Evolutionary conservation across 2,888 invertebrate genomes (phyloP).

Genomic region (Campoletis raptor): DNA sequence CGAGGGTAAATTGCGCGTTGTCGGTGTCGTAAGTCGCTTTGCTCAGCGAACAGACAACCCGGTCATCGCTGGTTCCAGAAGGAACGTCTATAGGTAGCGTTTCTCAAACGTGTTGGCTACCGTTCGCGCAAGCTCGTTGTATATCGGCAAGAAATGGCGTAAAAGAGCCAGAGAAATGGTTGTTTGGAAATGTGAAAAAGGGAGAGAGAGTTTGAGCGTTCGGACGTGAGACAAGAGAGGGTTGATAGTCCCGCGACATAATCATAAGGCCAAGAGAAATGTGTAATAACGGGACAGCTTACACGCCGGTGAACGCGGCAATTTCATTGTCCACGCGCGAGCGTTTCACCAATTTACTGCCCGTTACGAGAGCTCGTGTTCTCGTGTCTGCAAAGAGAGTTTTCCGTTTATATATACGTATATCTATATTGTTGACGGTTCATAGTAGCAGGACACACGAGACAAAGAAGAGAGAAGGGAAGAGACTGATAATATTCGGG

Average conservation of each 20-base stretch:
- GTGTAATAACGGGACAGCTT: slow-evolving; percentile 80
- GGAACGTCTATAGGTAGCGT: slow-evolving; percentile 7
- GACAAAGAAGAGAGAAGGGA: slow-evolving; percentile 44
- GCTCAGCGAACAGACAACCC: slow-evolving; percentile 36
- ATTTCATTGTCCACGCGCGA: slow-evolving; percentile 80
- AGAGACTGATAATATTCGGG: slow-evolving; percentile 60
- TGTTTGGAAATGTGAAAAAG: slow-evolving; percentile 26
- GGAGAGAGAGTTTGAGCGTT: slow-evolving; percentile 25
- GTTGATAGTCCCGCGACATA: slow-evolving; percentile 72
- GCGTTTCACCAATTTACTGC: slow-evolving; percentile 81
- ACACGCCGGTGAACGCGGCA: slow-evolving; percentile 77
- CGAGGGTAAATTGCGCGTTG: slow-evolving; percentile 38
- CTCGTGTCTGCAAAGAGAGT: slow-evolving; percentile 54
- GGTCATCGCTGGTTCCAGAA: slow-evolving; percentile 17
- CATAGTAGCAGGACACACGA: slow-evolving; percentile 16
- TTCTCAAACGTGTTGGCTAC: slow-evolving; percentile 11
- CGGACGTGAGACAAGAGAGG: slow-evolving; percentile 49
- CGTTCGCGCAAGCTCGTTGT: slow-evolving; percentile 24
- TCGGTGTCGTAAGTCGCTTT: slow-evolving; percentile 44
- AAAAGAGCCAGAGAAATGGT: slow-evolving; percentile 21
- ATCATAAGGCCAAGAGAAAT: slow-evolving; percentile 77
- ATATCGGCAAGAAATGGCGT: slow-evolving; percentile 30
- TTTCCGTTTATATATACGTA: slow-evolving; percentile 6
- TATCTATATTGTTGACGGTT: slow-evolving; percentile 16
- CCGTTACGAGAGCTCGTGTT: slow-evolving; percentile 75